Conservation (phyloP, 2,113 vertebrate genomes). For the Bucco capensis region DNA sequence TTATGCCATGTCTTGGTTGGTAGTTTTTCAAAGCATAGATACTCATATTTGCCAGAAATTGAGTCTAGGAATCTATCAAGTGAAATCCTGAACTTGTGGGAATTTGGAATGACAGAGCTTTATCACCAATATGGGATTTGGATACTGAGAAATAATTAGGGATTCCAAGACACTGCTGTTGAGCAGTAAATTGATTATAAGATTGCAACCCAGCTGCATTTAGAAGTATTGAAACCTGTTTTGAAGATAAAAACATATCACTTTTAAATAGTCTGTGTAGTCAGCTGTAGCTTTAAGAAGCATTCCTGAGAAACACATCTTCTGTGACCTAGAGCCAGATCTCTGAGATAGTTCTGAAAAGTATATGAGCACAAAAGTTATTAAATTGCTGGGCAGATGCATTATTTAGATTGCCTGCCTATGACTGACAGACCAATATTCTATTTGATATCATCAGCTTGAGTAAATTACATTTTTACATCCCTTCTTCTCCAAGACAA, state of each 20-base stretch:
- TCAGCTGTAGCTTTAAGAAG: background rate
- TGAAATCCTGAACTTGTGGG: background rate
- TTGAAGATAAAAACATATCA: background rate
- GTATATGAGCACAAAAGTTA: background rate
- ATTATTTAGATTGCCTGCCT: background rate
- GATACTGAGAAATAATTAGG: background rate
- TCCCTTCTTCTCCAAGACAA: background rate
- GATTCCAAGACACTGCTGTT: background rate
- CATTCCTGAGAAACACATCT: background rate
- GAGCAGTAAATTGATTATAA: background rate
- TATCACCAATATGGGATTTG: background rate
- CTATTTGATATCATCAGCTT: background rate
- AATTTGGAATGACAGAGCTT: background rate
- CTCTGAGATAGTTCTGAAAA: background rate
- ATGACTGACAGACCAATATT: background rate
- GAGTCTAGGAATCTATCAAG: background rate
- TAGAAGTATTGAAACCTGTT: background rate
- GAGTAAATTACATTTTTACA: constrained; percentile 4
- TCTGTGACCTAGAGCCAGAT: background rate
- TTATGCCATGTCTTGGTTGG: background rate
- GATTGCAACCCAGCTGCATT: background rate
- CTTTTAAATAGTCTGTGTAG: background rate
- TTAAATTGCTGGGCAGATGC: background rate
- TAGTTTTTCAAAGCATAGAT: background rate
- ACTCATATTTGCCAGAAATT: background rate